phyloP scores from a whole-genome alignment of 2,797 vertebrate species.

The Chelmon rostratus region DNA sequence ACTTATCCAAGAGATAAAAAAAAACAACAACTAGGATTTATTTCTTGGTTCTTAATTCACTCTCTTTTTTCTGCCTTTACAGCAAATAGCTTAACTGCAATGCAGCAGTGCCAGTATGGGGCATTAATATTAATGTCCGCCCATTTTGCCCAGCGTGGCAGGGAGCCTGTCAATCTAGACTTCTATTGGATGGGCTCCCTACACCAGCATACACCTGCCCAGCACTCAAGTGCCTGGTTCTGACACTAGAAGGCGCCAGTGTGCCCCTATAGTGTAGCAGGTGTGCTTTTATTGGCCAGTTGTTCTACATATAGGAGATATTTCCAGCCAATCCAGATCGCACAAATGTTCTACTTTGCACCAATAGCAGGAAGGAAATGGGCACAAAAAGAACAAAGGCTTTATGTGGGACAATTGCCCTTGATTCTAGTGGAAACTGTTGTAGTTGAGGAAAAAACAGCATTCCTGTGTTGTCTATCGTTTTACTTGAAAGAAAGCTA shows the following conservation, averaged over 20 bases:
- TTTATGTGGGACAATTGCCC: slow-evolving; percentile 55
- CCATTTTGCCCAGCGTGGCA: slow-evolving; percentile 80
- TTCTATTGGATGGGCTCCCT: slow-evolving; percentile 60
- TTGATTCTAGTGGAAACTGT: slow-evolving; percentile 44
- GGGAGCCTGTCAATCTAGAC: slow-evolving; percentile 81
- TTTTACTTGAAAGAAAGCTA: slow-evolving; percentile 33
- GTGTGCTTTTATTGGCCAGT: slow-evolving; percentile 53
- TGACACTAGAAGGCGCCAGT: slow-evolving; percentile 62
- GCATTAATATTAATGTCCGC: slow-evolving; percentile 86
- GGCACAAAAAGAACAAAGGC: slow-evolving; percentile 60
- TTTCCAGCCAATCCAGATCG: slow-evolving; percentile 59
- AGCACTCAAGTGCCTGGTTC: slow-evolving; percentile 25
- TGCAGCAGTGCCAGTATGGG: slow-evolving; percentile 84
- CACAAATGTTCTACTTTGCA: slow-evolving; percentile 53
- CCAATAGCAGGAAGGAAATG: slow-evolving; percentile 44
- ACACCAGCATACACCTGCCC: slow-evolving; percentile 60
- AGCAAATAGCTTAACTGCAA: slow-evolving; percentile 83
- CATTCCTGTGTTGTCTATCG: slow-evolving; percentile 22
- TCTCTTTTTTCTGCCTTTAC: slow-evolving; percentile 73
- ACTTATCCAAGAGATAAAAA: slow-evolving; percentile 51
- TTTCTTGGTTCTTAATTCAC: slow-evolving; percentile 66
- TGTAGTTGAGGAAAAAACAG: slow-evolving; percentile 20
- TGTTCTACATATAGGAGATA: slow-evolving; percentile 44
- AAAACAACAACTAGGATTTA: slow-evolving; percentile 51
- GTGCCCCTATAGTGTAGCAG: slow-evolving; percentile 33